Evolutionary conservation across 2,797 vertebrate species (phyloP).

Genomic region (Galagoides demidoff): DNA sequence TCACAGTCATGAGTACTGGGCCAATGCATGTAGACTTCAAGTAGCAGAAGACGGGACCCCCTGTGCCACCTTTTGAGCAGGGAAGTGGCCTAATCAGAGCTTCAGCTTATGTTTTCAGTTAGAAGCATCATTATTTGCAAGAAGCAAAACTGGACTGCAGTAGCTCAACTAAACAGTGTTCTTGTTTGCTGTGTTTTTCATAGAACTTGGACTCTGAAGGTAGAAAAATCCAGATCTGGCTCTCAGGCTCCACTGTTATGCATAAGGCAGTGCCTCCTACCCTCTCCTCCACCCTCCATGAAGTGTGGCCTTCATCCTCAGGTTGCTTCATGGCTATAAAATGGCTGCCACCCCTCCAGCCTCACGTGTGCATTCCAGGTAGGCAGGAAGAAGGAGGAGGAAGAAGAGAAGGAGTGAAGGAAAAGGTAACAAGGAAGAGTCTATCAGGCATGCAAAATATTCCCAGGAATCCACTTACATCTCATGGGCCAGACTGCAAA

Average conservation of each 20-base stretch:
- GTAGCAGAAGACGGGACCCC: background rate
- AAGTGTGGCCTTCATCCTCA: background rate
- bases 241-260: background rate
- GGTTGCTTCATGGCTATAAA: background rate
- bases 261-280: background rate
- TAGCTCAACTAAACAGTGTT: background rate
- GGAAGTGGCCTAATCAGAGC: background rate
- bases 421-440: no score
- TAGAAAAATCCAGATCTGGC: background rate
- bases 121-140: background rate
- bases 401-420: background rate
- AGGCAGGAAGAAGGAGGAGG: background rate
- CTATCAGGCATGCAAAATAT: background rate
- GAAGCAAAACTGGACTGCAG: background rate
- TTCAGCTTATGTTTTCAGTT: background rate
- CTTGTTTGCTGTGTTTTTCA: background rate
- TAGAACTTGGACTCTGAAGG: background rate
- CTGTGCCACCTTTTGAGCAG: background rate
- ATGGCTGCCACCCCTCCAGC: background rate
- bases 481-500: background rate
- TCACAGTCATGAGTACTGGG: background rate
- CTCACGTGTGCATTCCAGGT: background rate
- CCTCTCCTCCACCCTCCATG: background rate
- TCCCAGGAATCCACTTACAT: background rate
- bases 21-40: background rate